A percentile compares a stretch with the other conserved stretches of the same genome.
phyloP scores from a whole-genome alignment of 1,140 invertebrate species.

The Leptinotarsa lineolata region DNA sequence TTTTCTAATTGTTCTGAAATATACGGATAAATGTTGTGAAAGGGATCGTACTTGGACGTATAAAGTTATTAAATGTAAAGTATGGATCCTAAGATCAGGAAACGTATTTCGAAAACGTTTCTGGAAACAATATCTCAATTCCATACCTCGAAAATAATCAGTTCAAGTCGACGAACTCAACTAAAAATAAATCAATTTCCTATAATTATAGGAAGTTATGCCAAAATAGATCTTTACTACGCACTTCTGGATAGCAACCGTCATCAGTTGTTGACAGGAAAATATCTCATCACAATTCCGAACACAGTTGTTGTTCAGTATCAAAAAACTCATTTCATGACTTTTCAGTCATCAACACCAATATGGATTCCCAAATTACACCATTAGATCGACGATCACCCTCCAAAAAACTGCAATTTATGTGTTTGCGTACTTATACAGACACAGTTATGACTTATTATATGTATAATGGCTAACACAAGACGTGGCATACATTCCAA shows the following conservation, averaged over 20 bases:
- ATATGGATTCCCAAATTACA: constrained; percentile 6
- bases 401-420: background rate
- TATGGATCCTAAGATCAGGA: too few relatives aligned
- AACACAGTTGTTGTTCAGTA: background rate
- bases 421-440: background rate
- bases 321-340: constrained; percentile 4
- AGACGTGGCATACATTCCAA: background rate
- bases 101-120: too few relatives aligned
- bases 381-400: background rate
- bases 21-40: too few relatives aligned
- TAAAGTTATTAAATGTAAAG: too few relatives aligned
- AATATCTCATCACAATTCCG: background rate
- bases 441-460: background rate
- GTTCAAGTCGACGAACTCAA: too few relatives aligned
- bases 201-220: too few relatives aligned
- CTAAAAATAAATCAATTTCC: too few relatives aligned
- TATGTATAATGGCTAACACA: too few relatives aligned
- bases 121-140: too few relatives aligned
- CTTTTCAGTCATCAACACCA: background rate
- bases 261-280: background rate
- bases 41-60: too few relatives aligned
- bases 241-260: background rate
- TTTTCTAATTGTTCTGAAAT: too few relatives aligned
- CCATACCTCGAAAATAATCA: too few relatives aligned
- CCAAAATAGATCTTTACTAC: background rate